Base-by-base conservation (phyloP, 2,888 invertebrate species). In the Mechanitis mazaeus region DNA sequence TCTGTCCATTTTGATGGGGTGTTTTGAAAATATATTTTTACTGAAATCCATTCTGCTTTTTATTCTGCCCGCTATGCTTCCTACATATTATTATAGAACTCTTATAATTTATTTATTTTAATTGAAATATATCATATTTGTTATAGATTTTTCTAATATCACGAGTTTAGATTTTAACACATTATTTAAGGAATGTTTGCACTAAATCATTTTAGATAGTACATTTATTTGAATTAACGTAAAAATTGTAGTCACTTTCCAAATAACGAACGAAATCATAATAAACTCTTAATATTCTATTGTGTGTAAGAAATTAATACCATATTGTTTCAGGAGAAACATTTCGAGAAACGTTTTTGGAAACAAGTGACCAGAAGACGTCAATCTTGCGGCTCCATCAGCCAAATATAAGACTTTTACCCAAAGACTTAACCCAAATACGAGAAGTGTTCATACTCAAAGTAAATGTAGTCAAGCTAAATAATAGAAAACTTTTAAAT, bases 261-360 rank as follows among this genome's bases (percentile, higher is more conserved):
- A 20, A 20, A 20, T 20, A 20, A 20, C 20, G 20, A 20, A 20
- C 20, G 20, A n/a, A 20, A n/a, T 47, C n/a, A 47, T 4, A n/a
- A 47, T 2, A 28, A 5, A 2, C 3, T 47, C 3, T 28, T 47
- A 28, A 28, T 28, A 47, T 3, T 4, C 6, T n/a, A 3, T 28
- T 4, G n/a, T n/a, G 47, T 47, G 9, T 2, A 50, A 28, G 47
- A 53, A 54, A 55, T 35, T 61, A 65, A 66, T 54, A 45, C 33
- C 65, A 69, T 74, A 69, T 83, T 79, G 75, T 91, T 90, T 60
- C 87, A 95, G 94, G 94, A 95, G 77, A 94, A 94, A 83, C 93
- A 94, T 77, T 85, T 94, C 80, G 95, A 95, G 80, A 93, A 94
- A 80, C 90, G 95, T 75, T 94, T 95, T 80, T 95, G 95, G 95